These are phyloP conservation scores for Liolophura sinensis DNA, from an alignment of 1,140 invertebrate species.

Conservation along the genomic window DNA sequence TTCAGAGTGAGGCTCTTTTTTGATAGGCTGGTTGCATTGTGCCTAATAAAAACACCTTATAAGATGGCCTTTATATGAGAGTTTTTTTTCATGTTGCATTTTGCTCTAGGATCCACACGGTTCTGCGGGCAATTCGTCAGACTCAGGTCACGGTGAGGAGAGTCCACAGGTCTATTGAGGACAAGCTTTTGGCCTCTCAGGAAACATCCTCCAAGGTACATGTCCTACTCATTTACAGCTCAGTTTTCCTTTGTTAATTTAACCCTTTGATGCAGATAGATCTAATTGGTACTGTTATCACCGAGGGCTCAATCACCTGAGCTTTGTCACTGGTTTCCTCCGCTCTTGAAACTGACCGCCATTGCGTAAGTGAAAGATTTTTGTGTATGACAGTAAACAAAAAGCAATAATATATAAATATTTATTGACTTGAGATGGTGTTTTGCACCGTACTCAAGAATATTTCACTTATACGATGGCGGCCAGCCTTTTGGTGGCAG, in stretches of 20 bases:
- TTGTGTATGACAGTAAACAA: no score
- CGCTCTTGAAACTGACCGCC: neutral
- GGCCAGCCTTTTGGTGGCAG: no score
- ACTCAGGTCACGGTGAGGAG: conserved; percentile 62
- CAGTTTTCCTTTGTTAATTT: neutral
- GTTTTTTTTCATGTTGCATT: conserved; percentile 8
- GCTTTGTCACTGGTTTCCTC: neutral
- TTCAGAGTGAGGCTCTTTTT: no score
- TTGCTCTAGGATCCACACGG: conserved; percentile 62
- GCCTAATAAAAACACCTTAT: neutral
- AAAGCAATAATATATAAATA: no score
- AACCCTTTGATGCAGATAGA: no score
- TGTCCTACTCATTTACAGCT: neutral
- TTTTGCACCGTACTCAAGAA: no score
- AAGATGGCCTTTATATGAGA: neutral
- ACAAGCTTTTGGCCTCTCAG: conserved; percentile 46
- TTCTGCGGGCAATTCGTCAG: conserved; percentile 66
- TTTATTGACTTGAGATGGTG: no score
- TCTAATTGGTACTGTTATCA: conserved; percentile 31
- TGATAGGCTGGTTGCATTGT: neutral
- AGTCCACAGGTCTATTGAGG: conserved; percentile 63
- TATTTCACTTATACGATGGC: no score
- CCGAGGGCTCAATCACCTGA: conserved; percentile 8
- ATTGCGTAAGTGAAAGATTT: no score
- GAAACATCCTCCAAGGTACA: conserved; percentile 39